A percentile compares a stretch with the other conserved stretches of the same genome.
phyloP scores from a whole-genome alignment of 2,888 invertebrate genomes.

The Parasteatoda lunata region DNA sequence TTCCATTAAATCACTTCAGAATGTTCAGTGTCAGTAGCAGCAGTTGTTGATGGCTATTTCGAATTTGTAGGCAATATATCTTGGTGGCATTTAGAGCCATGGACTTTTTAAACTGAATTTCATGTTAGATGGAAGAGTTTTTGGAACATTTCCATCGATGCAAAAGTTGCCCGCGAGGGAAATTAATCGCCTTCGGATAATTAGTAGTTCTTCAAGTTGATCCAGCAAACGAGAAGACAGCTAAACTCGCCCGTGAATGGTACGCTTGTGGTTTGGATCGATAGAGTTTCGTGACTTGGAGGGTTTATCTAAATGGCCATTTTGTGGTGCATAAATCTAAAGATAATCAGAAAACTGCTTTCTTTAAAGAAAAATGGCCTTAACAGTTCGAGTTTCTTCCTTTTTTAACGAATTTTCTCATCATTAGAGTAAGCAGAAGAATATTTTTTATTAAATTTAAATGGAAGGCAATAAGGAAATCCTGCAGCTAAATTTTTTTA shows the following conservation, averaged over 20 bases:
- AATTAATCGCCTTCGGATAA: slow-evolving; percentile 2
- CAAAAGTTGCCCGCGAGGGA: neutral
- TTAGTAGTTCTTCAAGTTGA: slow-evolving; percentile 6
- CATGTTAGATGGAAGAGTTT: neutral
- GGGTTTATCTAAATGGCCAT: neutral
- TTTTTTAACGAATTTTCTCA: no score
- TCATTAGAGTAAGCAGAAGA: no score
- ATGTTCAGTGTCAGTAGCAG: no score
- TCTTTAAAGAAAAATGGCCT: neutral
- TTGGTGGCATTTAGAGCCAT: no score
- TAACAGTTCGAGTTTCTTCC: neutral
- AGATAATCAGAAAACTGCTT: neutral
- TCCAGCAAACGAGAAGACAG: neutral
- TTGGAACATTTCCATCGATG: neutral
- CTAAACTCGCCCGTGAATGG: neutral
- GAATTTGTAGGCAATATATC: no score
- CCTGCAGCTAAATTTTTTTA: no score
- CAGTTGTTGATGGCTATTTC: no score
- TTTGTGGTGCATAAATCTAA: neutral
- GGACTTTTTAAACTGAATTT: no score
- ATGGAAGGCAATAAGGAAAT: no score
- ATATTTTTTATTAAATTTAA: no score
- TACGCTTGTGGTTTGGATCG: neutral
- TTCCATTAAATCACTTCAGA: no score
- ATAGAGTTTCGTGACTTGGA: neutral